Evolutionary conservation across 2,797 vertebrate genomes (phyloP), one percentile per base, ranked within the genome.

Genomic region (Siniperca undulata): DNA sequence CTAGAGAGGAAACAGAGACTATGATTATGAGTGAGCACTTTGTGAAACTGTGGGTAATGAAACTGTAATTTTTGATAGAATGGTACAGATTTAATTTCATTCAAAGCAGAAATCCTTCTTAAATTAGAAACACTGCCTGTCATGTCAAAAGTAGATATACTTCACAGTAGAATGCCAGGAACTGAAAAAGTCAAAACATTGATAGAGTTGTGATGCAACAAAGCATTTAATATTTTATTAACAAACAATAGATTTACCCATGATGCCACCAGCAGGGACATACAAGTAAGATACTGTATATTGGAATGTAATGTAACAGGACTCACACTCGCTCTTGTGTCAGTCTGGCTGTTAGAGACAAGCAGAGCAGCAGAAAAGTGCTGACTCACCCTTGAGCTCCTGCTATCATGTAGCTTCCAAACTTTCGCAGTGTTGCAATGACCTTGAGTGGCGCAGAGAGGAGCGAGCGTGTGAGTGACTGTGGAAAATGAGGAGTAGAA

Each of bases 391-490:
- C 89, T 56, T 74, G 53, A 92, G 89, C 87, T 78, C 69, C 66
- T 80, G 80, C 85, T 90, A 86, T 89, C 72, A 80, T 74, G 82
- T 89, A 83, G 79, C 88, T 80, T 86, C 85, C 91, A 95, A 95
- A 95, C 91, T 95, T 95, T 92, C 30, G 36, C 91, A 93, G 88
- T 93, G 90, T 93, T 91, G 92, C 90, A 91, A 90, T 92, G 93
- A 96, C 95, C 95, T 96, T 96, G 94, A 94, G 86, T 66, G 40
- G 83, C 70, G 71, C 88, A 79, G 76, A 81, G 85, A 61, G 42
- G 78, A 88, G 82, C n/a, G 60, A 86, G 80, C 24, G 22, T 80
- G 72, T 65, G 81, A 92, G 85, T 82, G 84, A 91, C 76, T 80
- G 87, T 85, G 86, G 77, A 86, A 80, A 92, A 89, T 13, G 83